Evolutionary conservation across 2,888 invertebrate genomes (phyloP).

Genomic region (Polydrusus pterygomalis): DNA sequence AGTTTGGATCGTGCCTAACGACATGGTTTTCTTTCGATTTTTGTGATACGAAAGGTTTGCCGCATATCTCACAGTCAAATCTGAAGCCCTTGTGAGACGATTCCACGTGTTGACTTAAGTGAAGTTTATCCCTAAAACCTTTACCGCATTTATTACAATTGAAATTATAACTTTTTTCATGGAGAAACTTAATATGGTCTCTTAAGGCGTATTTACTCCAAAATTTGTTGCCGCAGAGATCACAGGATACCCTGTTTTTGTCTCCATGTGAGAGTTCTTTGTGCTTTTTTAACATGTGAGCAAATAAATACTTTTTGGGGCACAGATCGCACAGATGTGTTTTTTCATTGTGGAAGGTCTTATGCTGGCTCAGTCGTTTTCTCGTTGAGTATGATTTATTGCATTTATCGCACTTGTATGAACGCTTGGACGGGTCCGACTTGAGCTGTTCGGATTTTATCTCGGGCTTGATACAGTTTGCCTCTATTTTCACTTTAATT

Average conservation of each 20-base stretch:
- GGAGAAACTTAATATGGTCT: conserved; percentile 60
- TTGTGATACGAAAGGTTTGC: conserved; percentile 60
- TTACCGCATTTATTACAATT: conserved; percentile 62
- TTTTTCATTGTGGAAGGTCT: conserved; percentile 55
- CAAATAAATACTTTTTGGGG: conserved; percentile 57
- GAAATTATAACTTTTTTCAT: conserved; percentile 72
- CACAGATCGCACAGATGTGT: conserved; percentile 58
- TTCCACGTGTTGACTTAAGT: conserved; percentile 58
- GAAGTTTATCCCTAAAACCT: conserved; percentile 56
- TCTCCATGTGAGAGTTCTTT: conserved; percentile 55
- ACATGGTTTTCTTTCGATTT: conserved; percentile 57
- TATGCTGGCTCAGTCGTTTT: conserved; percentile 49
- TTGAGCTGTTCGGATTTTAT: background rate
- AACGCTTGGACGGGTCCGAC: background rate
- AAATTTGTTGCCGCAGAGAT: conserved; percentile 56
- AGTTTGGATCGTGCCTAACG: conserved; percentile 58
- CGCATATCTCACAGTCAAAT: conserved; percentile 60
- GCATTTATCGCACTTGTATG: conserved; percentile 43
- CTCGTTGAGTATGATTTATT: conserved; percentile 48
- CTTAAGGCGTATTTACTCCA: conserved; percentile 56
- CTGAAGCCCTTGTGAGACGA: conserved; percentile 59
- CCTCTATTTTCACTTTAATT: conserved; percentile 1
- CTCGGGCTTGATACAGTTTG: background rate
- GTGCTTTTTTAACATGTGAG: conserved; percentile 56
- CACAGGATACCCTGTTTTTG: conserved; percentile 54